Percentiles rank a stretch among this genome's conserved stretches.
Evolutionary conservation across 2,888 invertebrate genomes (phyloP).

Genomic region (Dryococelus australis): DNA sequence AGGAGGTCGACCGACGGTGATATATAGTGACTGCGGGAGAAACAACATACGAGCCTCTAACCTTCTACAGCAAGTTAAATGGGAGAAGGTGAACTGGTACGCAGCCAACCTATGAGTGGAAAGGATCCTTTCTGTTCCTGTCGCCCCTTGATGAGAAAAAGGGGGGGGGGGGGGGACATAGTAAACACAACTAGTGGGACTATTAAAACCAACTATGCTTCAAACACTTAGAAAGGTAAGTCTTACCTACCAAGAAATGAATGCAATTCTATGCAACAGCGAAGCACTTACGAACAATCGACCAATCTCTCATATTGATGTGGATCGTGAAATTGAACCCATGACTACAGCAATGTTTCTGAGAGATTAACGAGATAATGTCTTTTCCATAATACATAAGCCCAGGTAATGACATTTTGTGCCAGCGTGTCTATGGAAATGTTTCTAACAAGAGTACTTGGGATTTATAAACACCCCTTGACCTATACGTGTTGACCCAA

Average conservation of each 20-base stretch:
- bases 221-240: background rate
- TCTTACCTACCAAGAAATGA: conserved; percentile 16
- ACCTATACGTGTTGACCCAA: no score
- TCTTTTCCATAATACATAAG: no score
- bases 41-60: background rate
- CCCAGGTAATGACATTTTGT: no score
- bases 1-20: background rate
- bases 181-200: background rate
- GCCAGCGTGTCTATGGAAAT: no score
- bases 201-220: background rate
- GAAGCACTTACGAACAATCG: background rate
- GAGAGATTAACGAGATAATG: no score
- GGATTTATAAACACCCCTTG: no score
- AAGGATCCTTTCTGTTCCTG: background rate
- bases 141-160: background rate
- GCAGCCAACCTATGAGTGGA: background rate
- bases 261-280: background rate
- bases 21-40: background rate
- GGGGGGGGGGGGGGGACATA: no score
- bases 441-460: no score
- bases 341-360: no score
- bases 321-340: no score
- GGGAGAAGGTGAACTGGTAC: background rate
- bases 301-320: background rate
- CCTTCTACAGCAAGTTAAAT: background rate